Base-by-base conservation (phyloP, 2,797 vertebrate genomes). In the Propithecus deckenii region DNA sequence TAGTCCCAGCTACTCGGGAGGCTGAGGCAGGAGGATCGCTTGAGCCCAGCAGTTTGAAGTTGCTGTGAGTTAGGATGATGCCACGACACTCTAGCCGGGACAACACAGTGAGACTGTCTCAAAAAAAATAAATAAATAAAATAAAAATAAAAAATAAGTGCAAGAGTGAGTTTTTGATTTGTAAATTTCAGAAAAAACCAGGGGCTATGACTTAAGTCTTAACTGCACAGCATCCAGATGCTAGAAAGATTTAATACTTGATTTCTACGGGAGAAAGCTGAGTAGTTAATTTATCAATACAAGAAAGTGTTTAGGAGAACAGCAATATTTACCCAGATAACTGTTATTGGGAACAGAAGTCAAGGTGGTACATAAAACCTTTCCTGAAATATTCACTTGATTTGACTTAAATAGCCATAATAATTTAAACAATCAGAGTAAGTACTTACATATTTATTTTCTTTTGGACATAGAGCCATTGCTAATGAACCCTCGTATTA, bases 401-500 rank as follows among this genome's bases (percentile, higher is more conserved):
- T 83, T 86, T 74, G 59, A 81, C 20, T 79, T 86, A 91, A 79
- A 69, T 50, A 88, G 3, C 12, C 83, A 69, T n/a, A 57, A 87
- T 91, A 28, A 80, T 93, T 89, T 88, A 86, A 96, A 86, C 84
- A 86, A 93, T 41, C 85, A 67, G 20, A 88, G 23, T 79, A 80
- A 80, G 87, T 87, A 94, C 67, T 91, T 86, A 67, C 2, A 88
- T 61, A 63, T 84, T 85, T 89, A 95, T 83, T 91, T 97, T 50
- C 72, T 79, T 86, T 72, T 67, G 50, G 91, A 69, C 25, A 23
- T 38, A 80, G 25, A 74, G 28, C 78, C 18, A 71, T 65, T 90
- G 69, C 52, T 79, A 86, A 95, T 43, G 90, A 59, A 88, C 7
- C 6, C 35, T 86, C 32, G 32, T 80, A 55, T 74, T 75, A 65